phyloP scores from a whole-genome alignment of 2,888 invertebrate genomes.

The Tetropium fuscum region DNA sequence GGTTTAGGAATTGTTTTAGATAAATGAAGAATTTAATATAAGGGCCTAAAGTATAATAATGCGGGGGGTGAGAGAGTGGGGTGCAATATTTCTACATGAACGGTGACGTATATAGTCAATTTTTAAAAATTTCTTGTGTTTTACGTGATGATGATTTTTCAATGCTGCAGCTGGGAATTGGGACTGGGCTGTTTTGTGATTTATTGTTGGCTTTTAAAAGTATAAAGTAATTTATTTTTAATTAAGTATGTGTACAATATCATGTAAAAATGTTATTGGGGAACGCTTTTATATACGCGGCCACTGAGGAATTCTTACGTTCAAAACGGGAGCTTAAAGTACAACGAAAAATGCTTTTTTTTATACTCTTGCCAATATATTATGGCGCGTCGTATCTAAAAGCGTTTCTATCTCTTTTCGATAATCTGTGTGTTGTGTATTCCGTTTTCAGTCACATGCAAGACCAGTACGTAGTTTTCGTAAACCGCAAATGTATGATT shows the following conservation, averaged over 20 bases:
- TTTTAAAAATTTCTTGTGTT: conserved; percentile 25
- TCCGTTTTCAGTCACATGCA: too few species aligned
- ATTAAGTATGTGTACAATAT: conserved; percentile 27
- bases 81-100: conserved; percentile 34
- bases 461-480: too few species aligned
- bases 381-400: conserved; percentile 31
- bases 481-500: too few species aligned
- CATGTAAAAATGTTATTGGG: conserved; percentile 26
- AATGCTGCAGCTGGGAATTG: conserved; percentile 35
- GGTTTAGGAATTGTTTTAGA: conserved; percentile 42
- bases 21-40: conserved; percentile 20
- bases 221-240: conserved; percentile 38
- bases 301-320: conserved; percentile 25
- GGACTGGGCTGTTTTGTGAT: conserved; percentile 37
- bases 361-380: conserved; percentile 39
- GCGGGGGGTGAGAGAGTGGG: conserved; percentile 9
- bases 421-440: too few species aligned
- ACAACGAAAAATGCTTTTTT: conserved; percentile 42
- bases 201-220: conserved; percentile 38
- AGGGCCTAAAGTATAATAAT: conserved; percentile 33
- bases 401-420: conserved; percentile 27
- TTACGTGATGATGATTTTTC: conserved; percentile 28
- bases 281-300: conserved; percentile 35
- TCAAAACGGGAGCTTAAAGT: conserved; percentile 37
- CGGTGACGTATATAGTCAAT: conserved; percentile 29